Base-by-base conservation (phyloP, 23 tunicate genomes). In the Styela plicata region DNA sequence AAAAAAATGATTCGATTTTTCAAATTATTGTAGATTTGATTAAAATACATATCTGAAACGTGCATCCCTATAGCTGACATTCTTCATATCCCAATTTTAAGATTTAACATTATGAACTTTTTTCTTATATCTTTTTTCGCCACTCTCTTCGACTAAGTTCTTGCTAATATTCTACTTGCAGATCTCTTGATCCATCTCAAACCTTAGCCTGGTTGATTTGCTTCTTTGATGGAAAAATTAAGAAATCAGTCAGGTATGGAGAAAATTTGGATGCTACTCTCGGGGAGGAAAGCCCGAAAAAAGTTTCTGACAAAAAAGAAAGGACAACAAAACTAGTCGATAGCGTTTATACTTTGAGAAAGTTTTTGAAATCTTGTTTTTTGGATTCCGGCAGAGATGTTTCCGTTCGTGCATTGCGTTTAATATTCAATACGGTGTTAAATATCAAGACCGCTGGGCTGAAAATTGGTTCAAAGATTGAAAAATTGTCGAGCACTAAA, bases 301-400 rank as follows among this genome's bases (percentile, higher is more conserved):
- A 44, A 22, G n/a, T 22, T n/a, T 21, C 0, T 27, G 81, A 36
- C 20, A 76, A 76, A 44, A 25, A 36, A 5, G 67, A 1, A 24
- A 53, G n/a, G 7, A 19, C 32, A 21, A 57, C n/a, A 0, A 29
- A 25, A 1, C 13, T 29, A 20, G 1, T 44, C 27, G 81, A 52
- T 10, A 10, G 29, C 17, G 64, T 33, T 10, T 76, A 33, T n/a
- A 44, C 33, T 22, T 27, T 76, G 64, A 23, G 18, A 53, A 25
- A 76, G 18, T 76, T 76, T 27, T 30, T 76, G 64, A 76, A 20
- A 27, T 21, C 36, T 5, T 76, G 81, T 44, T 76, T 76, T n/a
- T 53, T 76, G 65, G 24, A 76, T 24, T 53, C 65, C 1, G 66
- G 66, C 18, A 36, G 81, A 52, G 81, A 76, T 44, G 64, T 76